Evolutionary conservation across 2,888 invertebrate genomes (phyloP).

Genomic region (Andrena minutula): DNA sequence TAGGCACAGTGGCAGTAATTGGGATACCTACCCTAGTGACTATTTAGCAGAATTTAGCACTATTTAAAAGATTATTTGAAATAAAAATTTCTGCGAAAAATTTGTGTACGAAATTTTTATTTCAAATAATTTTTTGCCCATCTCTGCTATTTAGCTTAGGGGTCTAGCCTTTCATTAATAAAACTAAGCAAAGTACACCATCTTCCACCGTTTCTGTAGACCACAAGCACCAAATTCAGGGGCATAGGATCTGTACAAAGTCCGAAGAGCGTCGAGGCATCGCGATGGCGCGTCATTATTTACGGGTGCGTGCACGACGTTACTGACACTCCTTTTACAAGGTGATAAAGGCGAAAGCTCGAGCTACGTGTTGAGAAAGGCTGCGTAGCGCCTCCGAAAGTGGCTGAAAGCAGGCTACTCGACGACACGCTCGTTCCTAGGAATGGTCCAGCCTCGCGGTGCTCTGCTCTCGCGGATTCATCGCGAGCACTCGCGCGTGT

Average conservation of each 20-base stretch:
- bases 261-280: constrained; percentile 58
- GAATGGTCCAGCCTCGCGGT: background rate
- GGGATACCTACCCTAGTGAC: too few species aligned
- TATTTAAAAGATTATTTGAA: too few species aligned
- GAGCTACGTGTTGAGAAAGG: constrained; percentile 49
- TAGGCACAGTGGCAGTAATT: background rate
- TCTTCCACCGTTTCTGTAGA: background rate
- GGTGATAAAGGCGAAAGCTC: constrained; percentile 75
- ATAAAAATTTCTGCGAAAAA: too few species aligned
- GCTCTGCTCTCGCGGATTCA: constrained; percentile 26
- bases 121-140: too few species aligned
- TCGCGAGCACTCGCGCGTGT: constrained; percentile 18
- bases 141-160: background rate
- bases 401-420: constrained; percentile 67
- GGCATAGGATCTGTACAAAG: constrained; percentile 22
- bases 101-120: too few species aligned
- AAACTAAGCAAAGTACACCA: background rate
- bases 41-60: too few species aligned
- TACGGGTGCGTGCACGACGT: constrained; percentile 67
- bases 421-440: background rate
- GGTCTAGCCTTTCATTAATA: background rate
- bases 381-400: constrained; percentile 62
- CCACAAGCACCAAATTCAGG: background rate
- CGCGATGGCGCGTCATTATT: constrained; percentile 69
- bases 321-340: constrained; percentile 77